Conservation (phyloP, 2,797 vertebrate species). For the Trachurus trachurus region DNA sequence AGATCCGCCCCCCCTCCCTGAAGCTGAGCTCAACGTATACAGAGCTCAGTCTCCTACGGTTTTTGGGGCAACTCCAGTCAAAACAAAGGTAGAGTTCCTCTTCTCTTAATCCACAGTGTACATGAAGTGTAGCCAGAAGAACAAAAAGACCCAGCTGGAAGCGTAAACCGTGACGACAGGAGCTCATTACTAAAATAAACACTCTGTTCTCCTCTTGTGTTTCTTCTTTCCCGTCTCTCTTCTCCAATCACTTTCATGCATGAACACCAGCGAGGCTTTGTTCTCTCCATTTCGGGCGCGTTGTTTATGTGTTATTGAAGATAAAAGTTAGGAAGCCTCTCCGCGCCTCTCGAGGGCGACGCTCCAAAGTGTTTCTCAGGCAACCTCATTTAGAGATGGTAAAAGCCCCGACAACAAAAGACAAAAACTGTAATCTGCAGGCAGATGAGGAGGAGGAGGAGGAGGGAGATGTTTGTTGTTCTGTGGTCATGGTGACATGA, state of each 20-base stretch:
- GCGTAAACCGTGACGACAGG: slow-evolving; percentile 57
- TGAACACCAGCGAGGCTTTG: slow-evolving; percentile 61
- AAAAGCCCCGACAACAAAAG: slow-evolving; percentile 37
- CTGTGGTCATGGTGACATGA: background rate
- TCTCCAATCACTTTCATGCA: slow-evolving; percentile 60
- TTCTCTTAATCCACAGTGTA: slow-evolving; percentile 38
- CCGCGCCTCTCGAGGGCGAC: slow-evolving; percentile 20
- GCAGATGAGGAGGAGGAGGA: slow-evolving; percentile 34
- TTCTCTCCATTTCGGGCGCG: slow-evolving; percentile 41
- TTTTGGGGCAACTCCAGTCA: slow-evolving; percentile 51
- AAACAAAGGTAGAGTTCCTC: slow-evolving; percentile 48
- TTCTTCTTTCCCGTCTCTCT: slow-evolving; percentile 32
- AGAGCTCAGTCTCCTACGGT: slow-evolving; percentile 19
- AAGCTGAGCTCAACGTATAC: background rate
- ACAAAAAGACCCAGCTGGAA: slow-evolving; percentile 67
- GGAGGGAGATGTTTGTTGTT: background rate
- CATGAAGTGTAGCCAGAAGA: slow-evolving; percentile 55
- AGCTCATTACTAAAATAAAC: slow-evolving; percentile 77
- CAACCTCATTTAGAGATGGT: slow-evolving; percentile 53
- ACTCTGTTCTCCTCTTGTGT: slow-evolving; percentile 46
- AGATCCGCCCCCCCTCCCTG: background rate
- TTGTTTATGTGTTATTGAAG: slow-evolving; percentile 57
- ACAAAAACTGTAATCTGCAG: slow-evolving; percentile 25
- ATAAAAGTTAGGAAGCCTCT: slow-evolving; percentile 58
- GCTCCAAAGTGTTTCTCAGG: slow-evolving; percentile 50